These are phyloP conservation scores for Heliconius eleuchia DNA, from an alignment of 1,140 invertebrate species.

Conservation along the genomic window DNA sequence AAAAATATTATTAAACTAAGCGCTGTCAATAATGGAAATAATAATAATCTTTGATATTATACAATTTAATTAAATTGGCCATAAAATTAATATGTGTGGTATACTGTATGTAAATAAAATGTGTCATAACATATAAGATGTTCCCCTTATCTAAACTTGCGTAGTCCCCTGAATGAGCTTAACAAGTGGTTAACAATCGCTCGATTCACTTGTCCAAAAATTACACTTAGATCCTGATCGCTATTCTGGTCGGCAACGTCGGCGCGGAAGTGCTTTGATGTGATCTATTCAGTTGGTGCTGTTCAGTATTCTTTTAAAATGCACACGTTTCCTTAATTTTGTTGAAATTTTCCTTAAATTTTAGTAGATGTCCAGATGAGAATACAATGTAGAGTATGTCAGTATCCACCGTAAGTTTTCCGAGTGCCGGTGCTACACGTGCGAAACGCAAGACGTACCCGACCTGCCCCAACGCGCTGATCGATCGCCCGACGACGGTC, in stretches of 20 bases:
- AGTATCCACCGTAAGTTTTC: conserved; percentile 26
- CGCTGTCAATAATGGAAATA: not conserved
- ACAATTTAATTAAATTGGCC: not conserved
- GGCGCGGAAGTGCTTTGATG: conserved; percentile 44
- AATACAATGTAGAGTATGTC: not conserved
- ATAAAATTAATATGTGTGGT: not conserved
- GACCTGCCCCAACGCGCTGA: conserved; percentile 67
- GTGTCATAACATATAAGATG: conserved; percentile 14
- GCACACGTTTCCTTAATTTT: not conserved
- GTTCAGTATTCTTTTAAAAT: conserved; percentile 35
- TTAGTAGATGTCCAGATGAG: too few species aligned
- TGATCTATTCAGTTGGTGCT: conserved; percentile 32
- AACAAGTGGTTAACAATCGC: conserved; percentile 52
- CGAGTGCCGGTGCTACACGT: conserved; percentile 39
- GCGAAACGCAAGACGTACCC: conserved; percentile 48
- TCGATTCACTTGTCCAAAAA: conserved; percentile 46
- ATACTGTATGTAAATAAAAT: not conserved
- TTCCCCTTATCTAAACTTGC: conserved; percentile 25
- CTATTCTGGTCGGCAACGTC: conserved; percentile 36
- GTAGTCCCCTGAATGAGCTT: conserved; percentile 31
- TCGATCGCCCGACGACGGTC: conserved; percentile 60
- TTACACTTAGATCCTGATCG: conserved; percentile 45
- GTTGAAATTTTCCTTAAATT: not conserved
- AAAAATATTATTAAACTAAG: conserved; percentile 18
- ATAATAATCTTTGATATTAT: not conserved